Percentiles rank a stretch among this genome's conserved stretches.
Evolutionary conservation across 2,888 invertebrate genomes (phyloP).

Genomic region (Phaonia tiefii): DNA sequence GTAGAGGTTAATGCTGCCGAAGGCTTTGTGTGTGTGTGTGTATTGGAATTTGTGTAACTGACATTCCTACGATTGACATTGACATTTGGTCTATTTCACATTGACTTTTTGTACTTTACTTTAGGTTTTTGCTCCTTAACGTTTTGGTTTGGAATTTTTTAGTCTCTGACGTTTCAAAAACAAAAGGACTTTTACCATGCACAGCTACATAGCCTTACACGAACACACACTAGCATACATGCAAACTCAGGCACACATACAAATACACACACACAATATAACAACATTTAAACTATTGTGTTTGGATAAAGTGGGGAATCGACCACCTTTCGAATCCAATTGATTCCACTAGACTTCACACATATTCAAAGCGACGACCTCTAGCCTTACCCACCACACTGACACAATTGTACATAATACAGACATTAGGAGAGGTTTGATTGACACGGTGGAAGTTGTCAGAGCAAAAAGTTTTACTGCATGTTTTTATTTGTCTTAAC

Average conservation of each 20-base stretch:
- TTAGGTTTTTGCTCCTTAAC: background rate
- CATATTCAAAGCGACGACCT: conserved; percentile 17
- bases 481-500: conserved; percentile 64
- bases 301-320: conserved; percentile 23
- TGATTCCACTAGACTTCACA: conserved; percentile 64
- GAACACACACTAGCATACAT: conserved; percentile 7
- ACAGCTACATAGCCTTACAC: conserved; percentile 10
- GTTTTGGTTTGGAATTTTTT: background rate
- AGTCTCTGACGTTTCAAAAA: conserved; percentile 52
- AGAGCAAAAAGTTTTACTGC: conserved; percentile 39
- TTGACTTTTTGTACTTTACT: conserved; percentile 62
- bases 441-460: conserved; percentile 4
- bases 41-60: conserved; percentile 56
- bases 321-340: conserved; percentile 66
- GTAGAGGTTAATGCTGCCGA: background rate
- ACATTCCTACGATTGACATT: conserved; percentile 67
- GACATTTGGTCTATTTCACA: conserved; percentile 68
- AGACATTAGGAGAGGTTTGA: conserved; percentile 27
- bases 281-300: conserved; percentile 17
- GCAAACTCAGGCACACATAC: background rate
- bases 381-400: background rate
- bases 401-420: background rate
- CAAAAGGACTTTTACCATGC: conserved; percentile 22
- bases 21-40: background rate
- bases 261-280: background rate